A percentile compares a stretch with the other conserved stretches of the same genome.
Evolutionary conservation across 2,113 vertebrate genomes (phyloP).

Genomic region (Callionymus lyra): DNA sequence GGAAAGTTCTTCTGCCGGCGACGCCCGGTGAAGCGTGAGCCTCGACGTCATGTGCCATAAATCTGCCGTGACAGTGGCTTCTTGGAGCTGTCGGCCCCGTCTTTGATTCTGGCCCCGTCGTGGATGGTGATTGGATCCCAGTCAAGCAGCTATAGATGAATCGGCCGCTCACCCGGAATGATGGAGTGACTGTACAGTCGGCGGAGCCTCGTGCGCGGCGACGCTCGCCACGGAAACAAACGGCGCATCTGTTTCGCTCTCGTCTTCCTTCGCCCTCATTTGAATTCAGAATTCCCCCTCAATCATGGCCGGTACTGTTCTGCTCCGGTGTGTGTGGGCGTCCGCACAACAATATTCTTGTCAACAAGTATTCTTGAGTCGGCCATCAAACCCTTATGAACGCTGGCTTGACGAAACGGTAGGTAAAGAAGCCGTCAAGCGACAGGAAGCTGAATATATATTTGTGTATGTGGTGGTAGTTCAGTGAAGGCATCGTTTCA

Average conservation of each 20-base stretch:
- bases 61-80: slow-evolving; percentile 31
- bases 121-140: slow-evolving; percentile 60
- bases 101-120: slow-evolving; percentile 52
- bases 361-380: slow-evolving; percentile 32
- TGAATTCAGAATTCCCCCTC: slow-evolving; percentile 47
- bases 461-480: slow-evolving; percentile 13
- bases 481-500: too few species aligned
- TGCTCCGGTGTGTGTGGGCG: slow-evolving; percentile 9
- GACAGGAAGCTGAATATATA: too few species aligned
- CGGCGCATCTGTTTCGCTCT: slow-evolving; percentile 52
- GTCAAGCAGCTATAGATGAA: slow-evolving; percentile 59
- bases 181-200: slow-evolving; percentile 31
- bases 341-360: slow-evolving; percentile 16
- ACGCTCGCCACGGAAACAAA: slow-evolving; percentile 24
- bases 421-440: too few species aligned
- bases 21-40: slow-evolving; percentile 27
- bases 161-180: slow-evolving; percentile 41
- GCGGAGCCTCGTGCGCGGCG: slow-evolving; percentile 3
- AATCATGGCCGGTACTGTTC: slow-evolving; percentile 28
- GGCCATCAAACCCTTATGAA: slow-evolving; percentile 28
- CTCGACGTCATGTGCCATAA: slow-evolving; percentile 44
- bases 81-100: slow-evolving; percentile 49
- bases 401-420: too few species aligned
- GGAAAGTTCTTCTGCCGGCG: neutral
- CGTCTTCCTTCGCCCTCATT: slow-evolving; percentile 45